Percentiles rank a stretch among this genome's conserved stretches.
Conservation (phyloP, 2,113 vertebrate genomes). For the Lepidothrix coronata region DNA sequence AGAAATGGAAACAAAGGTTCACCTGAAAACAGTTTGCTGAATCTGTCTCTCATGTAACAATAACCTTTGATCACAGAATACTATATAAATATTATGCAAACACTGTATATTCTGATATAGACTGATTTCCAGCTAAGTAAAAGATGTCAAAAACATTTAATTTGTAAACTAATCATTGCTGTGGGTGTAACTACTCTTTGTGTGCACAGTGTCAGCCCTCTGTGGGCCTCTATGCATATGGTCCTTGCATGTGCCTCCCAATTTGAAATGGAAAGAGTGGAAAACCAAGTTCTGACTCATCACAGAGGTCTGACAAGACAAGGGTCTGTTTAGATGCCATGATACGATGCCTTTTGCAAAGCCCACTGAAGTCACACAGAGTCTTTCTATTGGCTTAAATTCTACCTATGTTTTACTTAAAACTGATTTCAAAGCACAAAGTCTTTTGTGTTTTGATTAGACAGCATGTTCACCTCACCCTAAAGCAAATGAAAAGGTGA, state of each 20-base stretch:
- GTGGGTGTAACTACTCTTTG: neutral
- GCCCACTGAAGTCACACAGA: neutral
- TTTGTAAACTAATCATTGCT: neutral
- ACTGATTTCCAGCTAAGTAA: neutral
- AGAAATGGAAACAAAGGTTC: neutral
- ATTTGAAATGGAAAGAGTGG: neutral
- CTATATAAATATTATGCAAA: neutral
- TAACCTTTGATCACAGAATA: neutral
- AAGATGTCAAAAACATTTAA: neutral
- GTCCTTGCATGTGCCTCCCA: neutral
- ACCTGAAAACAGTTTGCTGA: neutral
- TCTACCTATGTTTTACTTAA: neutral
- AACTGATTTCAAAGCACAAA: neutral
- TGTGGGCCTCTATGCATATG: neutral
- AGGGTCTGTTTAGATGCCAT: neutral
- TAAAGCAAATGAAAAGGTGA: neutral
- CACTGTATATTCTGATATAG: neutral
- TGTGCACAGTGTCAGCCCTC: neutral
- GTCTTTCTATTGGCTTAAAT: neutral
- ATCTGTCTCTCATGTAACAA: neutral
- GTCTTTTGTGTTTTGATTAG: neutral
- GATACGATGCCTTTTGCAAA: accelerated
- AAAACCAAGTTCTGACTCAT: neutral
- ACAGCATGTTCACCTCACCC: neutral
- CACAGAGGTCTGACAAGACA: neutral